A percentile compares a stretch with the other conserved stretches of the same genome.
Evolutionary conservation across 1,140 invertebrate genomes (phyloP).

Genomic region (Drosophila pruinosa): DNA sequence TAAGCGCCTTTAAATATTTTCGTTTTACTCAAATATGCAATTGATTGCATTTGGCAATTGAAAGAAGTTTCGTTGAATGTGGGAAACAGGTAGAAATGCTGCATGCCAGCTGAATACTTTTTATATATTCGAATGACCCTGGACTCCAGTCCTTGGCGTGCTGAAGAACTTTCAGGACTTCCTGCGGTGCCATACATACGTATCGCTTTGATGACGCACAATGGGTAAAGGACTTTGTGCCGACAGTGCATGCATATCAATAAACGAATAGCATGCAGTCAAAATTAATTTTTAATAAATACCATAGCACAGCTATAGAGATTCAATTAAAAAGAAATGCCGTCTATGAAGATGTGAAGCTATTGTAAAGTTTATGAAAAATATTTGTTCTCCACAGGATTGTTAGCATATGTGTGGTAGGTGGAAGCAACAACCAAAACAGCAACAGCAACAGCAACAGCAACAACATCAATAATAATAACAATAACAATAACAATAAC

Average conservation of each 20-base stretch:
- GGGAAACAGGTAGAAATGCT: not conserved
- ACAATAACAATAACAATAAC: constrained; percentile 22
- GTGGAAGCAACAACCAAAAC: not conserved
- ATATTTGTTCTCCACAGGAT: constrained; percentile 7
- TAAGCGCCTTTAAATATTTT: constrained; percentile 33
- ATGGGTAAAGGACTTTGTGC: constrained; percentile 12
- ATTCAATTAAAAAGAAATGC: constrained; percentile 27
- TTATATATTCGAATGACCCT: not conserved
- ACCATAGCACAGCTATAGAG: constrained; percentile 22
- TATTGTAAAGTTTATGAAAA: not conserved
- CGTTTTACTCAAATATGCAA: constrained; percentile 3
- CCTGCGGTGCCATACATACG: constrained; percentile 7
- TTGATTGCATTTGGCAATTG: constrained; percentile 32
- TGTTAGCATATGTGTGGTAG: not conserved
- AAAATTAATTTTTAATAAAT: constrained; percentile 20
- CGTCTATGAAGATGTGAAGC: not conserved
- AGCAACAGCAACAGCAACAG: not conserved
- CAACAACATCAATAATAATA: constrained; percentile 11
- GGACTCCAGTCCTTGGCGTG: not conserved
- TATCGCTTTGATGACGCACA: constrained; percentile 28
- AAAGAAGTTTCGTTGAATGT: constrained; percentile 31
- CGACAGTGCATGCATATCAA: constrained; percentile 1
- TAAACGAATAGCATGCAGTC: not conserved
- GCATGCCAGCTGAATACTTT: constrained; percentile 2
- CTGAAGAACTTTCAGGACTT: constrained; percentile 3